Conservation (phyloP, 2,797 vertebrate genomes). For the Lycodopsis pacificus region DNA sequence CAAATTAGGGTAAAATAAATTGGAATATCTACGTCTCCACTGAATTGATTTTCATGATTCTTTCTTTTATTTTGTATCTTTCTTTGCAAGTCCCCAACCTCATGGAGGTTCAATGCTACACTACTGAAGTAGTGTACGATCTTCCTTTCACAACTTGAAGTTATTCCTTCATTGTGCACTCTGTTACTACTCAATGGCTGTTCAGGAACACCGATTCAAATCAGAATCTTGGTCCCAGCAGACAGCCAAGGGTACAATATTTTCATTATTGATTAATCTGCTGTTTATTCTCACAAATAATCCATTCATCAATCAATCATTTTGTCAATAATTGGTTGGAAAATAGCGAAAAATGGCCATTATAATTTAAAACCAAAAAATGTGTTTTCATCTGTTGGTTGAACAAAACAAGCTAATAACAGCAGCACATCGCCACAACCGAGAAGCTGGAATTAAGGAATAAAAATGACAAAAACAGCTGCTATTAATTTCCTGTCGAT, state of each 20-base stretch:
- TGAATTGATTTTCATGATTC: slow-evolving; percentile 7
- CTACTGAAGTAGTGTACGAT: slow-evolving; percentile 1
- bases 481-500: neutral
- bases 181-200: slow-evolving; percentile 4
- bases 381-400: neutral
- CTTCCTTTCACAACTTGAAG: slow-evolving; percentile 9
- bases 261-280: neutral
- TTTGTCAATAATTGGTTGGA: neutral
- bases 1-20: neutral
- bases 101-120: neutral
- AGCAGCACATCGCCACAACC: neutral
- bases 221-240: neutral
- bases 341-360: neutral
- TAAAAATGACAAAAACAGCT: neutral
- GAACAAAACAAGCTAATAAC: neutral
- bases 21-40: neutral
- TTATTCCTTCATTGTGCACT: slow-evolving; percentile 22
- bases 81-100: neutral
- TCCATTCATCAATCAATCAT: neutral
- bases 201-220: slow-evolving; percentile 12
- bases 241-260: neutral
- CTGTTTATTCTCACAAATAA: slow-evolving; percentile 2
- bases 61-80: neutral
- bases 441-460: neutral
- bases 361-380: neutral